These are phyloP conservation scores for Sinodicranocentrus sp. DNA, from an alignment of 2,888 invertebrate species.

Conservation along the genomic window DNA sequence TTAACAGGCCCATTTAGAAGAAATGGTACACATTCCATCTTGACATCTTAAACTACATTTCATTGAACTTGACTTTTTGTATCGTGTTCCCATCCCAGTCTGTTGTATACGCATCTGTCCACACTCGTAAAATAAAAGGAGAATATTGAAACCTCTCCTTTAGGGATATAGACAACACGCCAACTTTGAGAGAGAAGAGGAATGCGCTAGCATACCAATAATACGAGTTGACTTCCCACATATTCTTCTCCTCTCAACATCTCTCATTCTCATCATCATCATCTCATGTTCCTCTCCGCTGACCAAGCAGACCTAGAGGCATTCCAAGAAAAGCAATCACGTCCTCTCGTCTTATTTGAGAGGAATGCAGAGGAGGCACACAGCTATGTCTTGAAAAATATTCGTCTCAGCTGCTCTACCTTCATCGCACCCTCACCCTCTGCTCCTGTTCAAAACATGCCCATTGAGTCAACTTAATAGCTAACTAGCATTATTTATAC, in stretches of 20 bases:
- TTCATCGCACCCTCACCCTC: neutral
- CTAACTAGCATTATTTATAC: slow-evolving; percentile 69
- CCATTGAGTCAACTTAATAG: slow-evolving; percentile 68
- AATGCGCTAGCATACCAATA: neutral
- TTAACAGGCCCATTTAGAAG: neutral
- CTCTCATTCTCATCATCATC: slow-evolving; percentile 1
- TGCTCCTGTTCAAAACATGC: slow-evolving; percentile 62
- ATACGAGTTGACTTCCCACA: slow-evolving; percentile 46
- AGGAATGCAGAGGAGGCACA: slow-evolving; percentile 16
- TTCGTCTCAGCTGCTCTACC: slow-evolving; percentile 22
- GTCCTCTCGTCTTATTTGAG: slow-evolving; percentile 19
- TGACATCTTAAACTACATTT: slow-evolving; percentile 63
- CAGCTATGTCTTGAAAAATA: slow-evolving; percentile 5
- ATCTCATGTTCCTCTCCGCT: neutral
- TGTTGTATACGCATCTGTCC: slow-evolving; percentile 32
- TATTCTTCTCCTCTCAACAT: neutral
- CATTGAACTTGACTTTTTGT: slow-evolving; percentile 60
- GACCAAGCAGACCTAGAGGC: slow-evolving; percentile 60
- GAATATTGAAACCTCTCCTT: neutral
- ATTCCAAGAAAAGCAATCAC: slow-evolving; percentile 66
- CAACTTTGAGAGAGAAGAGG: slow-evolving; percentile 5
- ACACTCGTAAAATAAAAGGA: neutral
- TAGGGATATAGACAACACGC: slow-evolving; percentile 45
- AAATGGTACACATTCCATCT: slow-evolving; percentile 61
- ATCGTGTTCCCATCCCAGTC: too few relatives aligned